Evolutionary conservation across 2,888 invertebrate genomes (phyloP), one percentile per base, ranked within the genome.

Genomic region (Diploptera punctata): DNA sequence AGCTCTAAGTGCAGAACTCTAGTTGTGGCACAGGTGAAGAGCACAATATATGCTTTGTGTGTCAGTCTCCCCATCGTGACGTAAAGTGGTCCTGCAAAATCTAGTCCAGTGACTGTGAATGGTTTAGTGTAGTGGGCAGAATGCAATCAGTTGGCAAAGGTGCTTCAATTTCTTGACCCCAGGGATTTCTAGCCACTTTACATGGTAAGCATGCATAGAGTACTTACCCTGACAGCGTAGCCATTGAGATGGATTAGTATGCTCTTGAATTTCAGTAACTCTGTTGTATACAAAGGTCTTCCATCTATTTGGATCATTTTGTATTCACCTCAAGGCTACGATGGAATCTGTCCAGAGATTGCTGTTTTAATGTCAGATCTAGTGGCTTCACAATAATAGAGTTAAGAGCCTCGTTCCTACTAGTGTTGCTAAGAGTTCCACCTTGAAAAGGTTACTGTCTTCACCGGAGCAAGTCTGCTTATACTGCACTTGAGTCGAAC

Each of bases 211-310:
- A 31, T 2, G 1, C 1, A n/a, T 61, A 33, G 1, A 61, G 61
- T 0, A 47, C n/a, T 29, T 49, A n/a, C 67, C 44, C 16, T 21
- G 4, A 33, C 67, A 67, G 38, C 13, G 24, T 67, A 13, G n/a
- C 67, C 67, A 67, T 47, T 67, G 67, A n/a, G 29, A 19, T 2
- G 67, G 67, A 1, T 10, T 19, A n/a, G 49, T 67, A 26, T 29
- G 16, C 1, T 9, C 16, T 9, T n/a, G 26, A 13, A 67, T 67
- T 44, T 67, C 67, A 9, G 67, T 47, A 1, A 44, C 44, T n/a
- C 67, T 4, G 44, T 65, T 65, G 18, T 18, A 67, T 9, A 67
- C 13, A 16, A 44, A 67, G 16, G 44, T 44, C 44, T 61, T 67
- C 44, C 44, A 67, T 1, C 26, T 7, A 13, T 67, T 43, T 4